Base-by-base conservation (phyloP, 2,797 vertebrate species). In the Dendrocincla fuliginosa region DNA sequence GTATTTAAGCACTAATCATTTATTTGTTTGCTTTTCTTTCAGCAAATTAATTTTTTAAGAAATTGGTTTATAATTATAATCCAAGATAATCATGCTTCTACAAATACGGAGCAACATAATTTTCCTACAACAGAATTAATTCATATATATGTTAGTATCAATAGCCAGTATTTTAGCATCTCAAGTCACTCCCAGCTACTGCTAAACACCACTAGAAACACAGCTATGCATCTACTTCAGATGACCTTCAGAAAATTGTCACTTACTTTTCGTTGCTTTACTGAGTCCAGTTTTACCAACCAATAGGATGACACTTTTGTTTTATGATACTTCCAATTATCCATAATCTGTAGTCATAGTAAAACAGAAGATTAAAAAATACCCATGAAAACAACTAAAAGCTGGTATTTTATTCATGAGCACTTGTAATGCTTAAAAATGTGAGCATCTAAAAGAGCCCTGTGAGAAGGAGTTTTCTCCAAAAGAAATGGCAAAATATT, bases 301-400 rank as follows among this genome's bases (percentile, higher is more conserved):
- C 99, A 99, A 87, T 99, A 99, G 35, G 99, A 99, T 80, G 99
- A 99, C 79, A 99, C 99, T 97, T 99, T 99, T 98, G 99, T 98
- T 98, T 99, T 99, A 97, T 99, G 99, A 94, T 99, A 98, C 88
- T 99, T 99, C 99, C 99, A 99, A 96, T 99, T 99, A 97, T 99
- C 99, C 39, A 99, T 98, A 91, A 99, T 99, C 99, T 99, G 96
- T 90, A 93, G 84, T 46, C 65, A 60, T 83, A 32, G 9, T 44
- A 73, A 82, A 92, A 97, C 37, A 96, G 11, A 93, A 84, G 19
- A 60, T 20, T 49, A 87, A 74, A 74, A 94, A 71, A 68, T 46
- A 82, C 5, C 77, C 41, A 18, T 76, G 47, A 71, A 86, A 93
- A 24, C 10, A 82, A 49, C 33, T 47, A 42, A 84, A 96, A 88